Conservation (phyloP, 2,797 vertebrate genomes). For the Dromococcyx pavoninus region DNA sequence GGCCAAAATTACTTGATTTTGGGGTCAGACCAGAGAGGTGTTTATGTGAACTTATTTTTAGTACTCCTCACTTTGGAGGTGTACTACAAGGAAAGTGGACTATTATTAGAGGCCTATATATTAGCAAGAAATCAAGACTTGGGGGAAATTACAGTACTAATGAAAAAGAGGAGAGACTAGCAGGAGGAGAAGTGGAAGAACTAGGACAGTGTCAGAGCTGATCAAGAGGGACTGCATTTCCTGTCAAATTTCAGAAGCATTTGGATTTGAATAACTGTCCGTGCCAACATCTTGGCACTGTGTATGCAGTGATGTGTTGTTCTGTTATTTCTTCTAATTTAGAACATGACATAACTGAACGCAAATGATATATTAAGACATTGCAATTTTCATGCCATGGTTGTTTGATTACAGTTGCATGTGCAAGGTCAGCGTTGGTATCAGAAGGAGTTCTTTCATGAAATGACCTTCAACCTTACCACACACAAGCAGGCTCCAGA, state of each 20-base stretch:
- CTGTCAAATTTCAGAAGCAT: neutral
- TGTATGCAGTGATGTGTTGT: neutral
- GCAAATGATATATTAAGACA: neutral
- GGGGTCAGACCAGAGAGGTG: neutral
- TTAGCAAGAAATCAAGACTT: neutral
- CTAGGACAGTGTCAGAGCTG: neutral
- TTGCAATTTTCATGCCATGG: neutral
- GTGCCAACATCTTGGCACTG: neutral
- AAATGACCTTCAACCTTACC: slow-evolving; percentile 73
- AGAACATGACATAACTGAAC: neutral
- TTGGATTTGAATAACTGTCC: neutral
- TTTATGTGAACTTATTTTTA: neutral
- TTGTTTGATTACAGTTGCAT: slow-evolving; percentile 78
- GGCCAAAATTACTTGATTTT: neutral
- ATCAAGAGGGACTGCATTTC: neutral
- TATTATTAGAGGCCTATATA: neutral
- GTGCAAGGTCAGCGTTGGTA: slow-evolving; percentile 84
- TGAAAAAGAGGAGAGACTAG: neutral
- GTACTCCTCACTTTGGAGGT: neutral
- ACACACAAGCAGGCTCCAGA: slow-evolving; percentile 75
- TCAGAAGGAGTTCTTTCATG: slow-evolving; percentile 81
- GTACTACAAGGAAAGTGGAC: neutral
- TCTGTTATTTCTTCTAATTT: neutral
- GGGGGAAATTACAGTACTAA: neutral
- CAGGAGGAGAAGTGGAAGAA: neutral